Evolutionary conservation across 2,888 invertebrate species (phyloP), one percentile per base, ranked within the genome.

Genomic region (Cerceris rybyensis): DNA sequence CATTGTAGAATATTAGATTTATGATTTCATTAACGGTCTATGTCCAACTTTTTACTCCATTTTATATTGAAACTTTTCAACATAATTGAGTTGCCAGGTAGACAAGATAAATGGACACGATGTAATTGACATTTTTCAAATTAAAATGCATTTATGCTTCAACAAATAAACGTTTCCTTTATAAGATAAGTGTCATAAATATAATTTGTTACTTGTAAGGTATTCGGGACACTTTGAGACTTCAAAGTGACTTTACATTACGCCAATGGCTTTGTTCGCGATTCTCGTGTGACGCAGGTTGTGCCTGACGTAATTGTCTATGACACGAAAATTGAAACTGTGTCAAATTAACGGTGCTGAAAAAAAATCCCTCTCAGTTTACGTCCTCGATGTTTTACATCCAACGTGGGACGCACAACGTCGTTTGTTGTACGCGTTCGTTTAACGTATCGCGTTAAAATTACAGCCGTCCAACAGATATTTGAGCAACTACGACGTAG

Each of bases 301-400:
- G 46, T 43, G 68, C 52, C 52, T 80, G 81, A 84, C 86, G 86
- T 77, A 84, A 84, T 69, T 69, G 65, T 46, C 43, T 57, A 49
- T 67, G 76, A 63, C 61, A 69, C 76, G 78, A 81, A 76, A 84
- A 84, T 79, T 84, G 84, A 84, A 83, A 81, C 72, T 69, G 71
- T 70, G 70, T 74, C 75, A 74, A 81, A 78, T 78, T 78, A 70
- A 73, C 55, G 65, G 39, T 39, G 14, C 9, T 57, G 28, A 57
- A 74, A 82, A 70, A 77, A 41, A 39, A 42, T 54, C n/a, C 70
- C 50, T 70, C 71, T 78, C 64, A 57, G 58, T 80, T 79, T 73
- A 66, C 81, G 68, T 8, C 17, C 8, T 17, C n/a, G 11, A 13
- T 39, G 17, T 17, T 28, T 50, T 28, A 49, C 58, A 49, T 16